These are phyloP conservation scores for Suncus etruscus DNA, from an alignment of 2,113 vertebrate genomes.

Conservation along the genomic window DNA sequence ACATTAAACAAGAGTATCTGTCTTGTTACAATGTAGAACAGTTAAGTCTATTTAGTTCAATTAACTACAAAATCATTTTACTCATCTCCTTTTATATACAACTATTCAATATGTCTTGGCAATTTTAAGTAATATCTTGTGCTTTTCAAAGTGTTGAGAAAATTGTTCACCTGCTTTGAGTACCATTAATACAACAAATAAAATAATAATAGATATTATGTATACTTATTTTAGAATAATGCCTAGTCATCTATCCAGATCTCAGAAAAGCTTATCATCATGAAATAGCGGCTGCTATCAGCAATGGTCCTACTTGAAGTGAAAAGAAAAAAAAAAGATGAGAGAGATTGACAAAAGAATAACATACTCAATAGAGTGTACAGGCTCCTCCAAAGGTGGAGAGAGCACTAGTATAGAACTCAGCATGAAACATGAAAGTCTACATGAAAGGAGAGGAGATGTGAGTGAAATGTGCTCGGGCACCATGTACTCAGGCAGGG, in stretches of 20 bases:
- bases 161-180: background rate
- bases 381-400: no score
- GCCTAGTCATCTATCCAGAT: background rate
- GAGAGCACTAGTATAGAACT: no score
- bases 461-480: no score
- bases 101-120: background rate
- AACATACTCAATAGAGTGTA: no score
- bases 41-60: background rate
- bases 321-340: no score
- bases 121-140: background rate
- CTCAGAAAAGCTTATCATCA: background rate
- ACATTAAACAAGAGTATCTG: no score
- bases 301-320: background rate
- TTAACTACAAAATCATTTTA: background rate
- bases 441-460: no score
- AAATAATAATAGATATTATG: conserved; percentile 36
- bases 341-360: no score
- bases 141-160: background rate
- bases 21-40: background rate
- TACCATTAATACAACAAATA: background rate
- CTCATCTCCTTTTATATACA: background rate
- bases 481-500: no score
- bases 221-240: background rate
- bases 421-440: no score
- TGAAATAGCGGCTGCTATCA: background rate